Conservation (phyloP, 2,888 invertebrate genomes). For the Malachius bipustulatus region DNA sequence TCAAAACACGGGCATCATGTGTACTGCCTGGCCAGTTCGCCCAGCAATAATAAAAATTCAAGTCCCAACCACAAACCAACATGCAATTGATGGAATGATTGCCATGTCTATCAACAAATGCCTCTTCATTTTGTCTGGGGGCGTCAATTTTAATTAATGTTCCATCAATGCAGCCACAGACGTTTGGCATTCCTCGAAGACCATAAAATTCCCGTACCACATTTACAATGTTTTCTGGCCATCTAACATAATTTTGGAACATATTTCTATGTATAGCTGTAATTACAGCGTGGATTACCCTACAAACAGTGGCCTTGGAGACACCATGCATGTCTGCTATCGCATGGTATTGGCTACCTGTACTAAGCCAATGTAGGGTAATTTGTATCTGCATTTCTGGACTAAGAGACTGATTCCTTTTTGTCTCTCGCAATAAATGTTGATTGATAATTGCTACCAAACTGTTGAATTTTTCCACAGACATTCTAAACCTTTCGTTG, state of each 20-base stretch:
- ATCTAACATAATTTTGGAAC: background rate
- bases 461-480: too few species aligned
- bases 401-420: too few species aligned
- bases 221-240: slow-evolving; percentile 2
- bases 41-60: background rate
- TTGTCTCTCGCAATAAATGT: too few species aligned
- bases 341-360: too few species aligned
- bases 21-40: background rate
- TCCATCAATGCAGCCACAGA: background rate
- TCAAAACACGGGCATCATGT: background rate
- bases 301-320: background rate
- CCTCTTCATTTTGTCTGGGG: background rate
- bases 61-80: background rate
- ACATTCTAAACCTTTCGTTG: too few species aligned
- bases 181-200: background rate
- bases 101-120: background rate
- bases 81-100: background rate
- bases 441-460: too few species aligned
- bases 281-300: background rate
- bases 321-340: slow-evolving; percentile 1
- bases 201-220: slow-evolving; percentile 6
- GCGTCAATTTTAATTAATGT: background rate
- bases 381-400: too few species aligned
- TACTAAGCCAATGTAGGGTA: too few species aligned
- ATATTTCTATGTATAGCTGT: background rate